A percentile compares a stretch with the other conserved stretches of the same genome.
These are phyloP conservation scores for Phaetusa simplex DNA, from an alignment of 2,113 vertebrate genomes.

Conservation along the genomic window DNA sequence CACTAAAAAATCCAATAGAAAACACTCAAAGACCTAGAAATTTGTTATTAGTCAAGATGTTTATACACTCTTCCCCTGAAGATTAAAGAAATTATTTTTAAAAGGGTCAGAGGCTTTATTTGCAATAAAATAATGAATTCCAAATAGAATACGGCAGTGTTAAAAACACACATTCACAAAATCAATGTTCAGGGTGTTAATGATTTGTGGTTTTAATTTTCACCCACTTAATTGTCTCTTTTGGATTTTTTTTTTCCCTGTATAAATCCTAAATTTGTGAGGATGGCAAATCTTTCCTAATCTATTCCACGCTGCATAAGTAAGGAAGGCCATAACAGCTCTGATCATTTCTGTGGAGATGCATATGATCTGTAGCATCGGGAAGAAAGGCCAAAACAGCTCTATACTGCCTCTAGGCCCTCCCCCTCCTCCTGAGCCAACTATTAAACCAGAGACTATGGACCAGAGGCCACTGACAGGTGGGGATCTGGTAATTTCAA, in stretches of 20 bases:
- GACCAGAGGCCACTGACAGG: background rate
- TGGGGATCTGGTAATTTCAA: background rate
- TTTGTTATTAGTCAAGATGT: conserved; percentile 7
- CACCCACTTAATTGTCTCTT: background rate
- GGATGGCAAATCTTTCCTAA: background rate
- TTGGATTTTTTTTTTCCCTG: background rate
- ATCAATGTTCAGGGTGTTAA: background rate
- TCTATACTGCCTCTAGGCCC: background rate
- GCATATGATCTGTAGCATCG: background rate
- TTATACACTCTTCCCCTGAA: background rate
- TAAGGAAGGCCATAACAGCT: background rate
- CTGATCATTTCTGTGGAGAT: background rate
- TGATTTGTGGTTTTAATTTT: background rate
- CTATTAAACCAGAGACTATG: background rate
- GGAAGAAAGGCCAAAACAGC: background rate
- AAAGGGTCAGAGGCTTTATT: background rate
- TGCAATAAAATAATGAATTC: background rate
- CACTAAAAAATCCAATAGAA: background rate
- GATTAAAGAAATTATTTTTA: conserved; percentile 30
- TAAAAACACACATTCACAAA: background rate
- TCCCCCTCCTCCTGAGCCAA: background rate
- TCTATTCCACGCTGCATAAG: background rate
- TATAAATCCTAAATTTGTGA: background rate
- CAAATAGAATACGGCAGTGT: background rate
- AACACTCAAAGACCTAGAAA: conserved; percentile 10